These are phyloP conservation scores for Drosophila mimica DNA, from an alignment of 2,888 invertebrate genomes.

Conservation along the genomic window DNA sequence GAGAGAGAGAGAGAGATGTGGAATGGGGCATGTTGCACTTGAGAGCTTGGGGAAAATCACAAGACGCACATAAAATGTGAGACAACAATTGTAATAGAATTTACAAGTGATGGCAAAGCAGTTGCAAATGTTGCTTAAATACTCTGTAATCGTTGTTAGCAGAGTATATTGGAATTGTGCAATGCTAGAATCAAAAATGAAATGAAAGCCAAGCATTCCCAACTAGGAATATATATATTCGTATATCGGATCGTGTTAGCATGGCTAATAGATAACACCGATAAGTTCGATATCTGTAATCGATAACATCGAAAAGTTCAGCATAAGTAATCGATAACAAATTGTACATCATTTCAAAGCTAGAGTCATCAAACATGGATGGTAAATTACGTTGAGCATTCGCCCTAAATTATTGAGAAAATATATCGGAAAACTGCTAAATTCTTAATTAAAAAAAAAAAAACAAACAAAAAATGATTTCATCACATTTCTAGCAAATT, in stretches of 20 bases:
- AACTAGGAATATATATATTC: too few relatives aligned
- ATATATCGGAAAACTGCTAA: not conserved
- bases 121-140: not conserved
- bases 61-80: conserved; percentile 69
- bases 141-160: not conserved
- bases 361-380: not conserved
- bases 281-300: not conserved
- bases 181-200: too few relatives aligned
- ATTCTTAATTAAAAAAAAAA: not conserved
- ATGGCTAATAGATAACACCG: not conserved
- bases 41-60: conserved; percentile 59
- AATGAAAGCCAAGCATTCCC: too few relatives aligned
- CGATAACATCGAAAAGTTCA: not conserved
- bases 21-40: conserved; percentile 51
- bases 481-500: too few relatives aligned
- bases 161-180: not conserved
- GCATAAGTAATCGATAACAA: not conserved
- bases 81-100: conserved; percentile 44
- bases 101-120: conserved; percentile 17
- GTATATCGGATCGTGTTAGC: too few relatives aligned
- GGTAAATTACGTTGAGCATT: too few relatives aligned
- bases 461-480: too few relatives aligned
- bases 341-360: not conserved
- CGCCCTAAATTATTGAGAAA: not conserved
- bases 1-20: not conserved